Base-by-base conservation (phyloP, 2,797 vertebrate genomes). In the Pampus argenteus region DNA sequence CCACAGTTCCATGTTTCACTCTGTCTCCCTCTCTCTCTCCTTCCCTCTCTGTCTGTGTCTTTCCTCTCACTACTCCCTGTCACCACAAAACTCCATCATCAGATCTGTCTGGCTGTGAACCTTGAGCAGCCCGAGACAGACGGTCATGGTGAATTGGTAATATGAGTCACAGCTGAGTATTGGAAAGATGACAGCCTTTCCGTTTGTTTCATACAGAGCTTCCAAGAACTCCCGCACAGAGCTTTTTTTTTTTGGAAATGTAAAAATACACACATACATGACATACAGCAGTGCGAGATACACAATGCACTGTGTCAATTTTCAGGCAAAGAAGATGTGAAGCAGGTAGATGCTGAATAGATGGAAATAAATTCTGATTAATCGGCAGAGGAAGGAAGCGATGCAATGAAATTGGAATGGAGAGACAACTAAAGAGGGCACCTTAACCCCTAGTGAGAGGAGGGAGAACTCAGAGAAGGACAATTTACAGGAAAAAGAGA, bases 81-180 rank as follows among this genome's bases (percentile, higher is more conserved):
- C 68, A 36, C 55, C 49, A 28, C 65, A 20, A 31, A 74, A 47
- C 78, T 54, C 52, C 73, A 76, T 74, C 71, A 79, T 72, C 74
- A 71, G 64, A 83, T 79, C 78, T 59, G 74, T 71, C 62, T 75
- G 80, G 58, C 26, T 62, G 80, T 73, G 82, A 87, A 73, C 82
- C 52, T 38, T 63, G 63, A 78, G 62, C 62, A 78, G 69, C 64
- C 45, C 0, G 36, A 79, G 65, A 79, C 82, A 78, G 82, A 70
- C 70, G 66, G 66, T 81, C 78, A 79, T 59, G 71, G 69, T 54
- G 44, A 83, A 86, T 75, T 64, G 60, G 71, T 74, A 63, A 76
- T 58, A 74, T 80, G 79, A 86, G 71, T 84, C 82, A 85, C 18
- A 76, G 49, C 61, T 67, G 52, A 82, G 47, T 18, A 45, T 63